Base-by-base conservation (phyloP, 2,797 vertebrate genomes). In the Pyrocephalus nanus region DNA sequence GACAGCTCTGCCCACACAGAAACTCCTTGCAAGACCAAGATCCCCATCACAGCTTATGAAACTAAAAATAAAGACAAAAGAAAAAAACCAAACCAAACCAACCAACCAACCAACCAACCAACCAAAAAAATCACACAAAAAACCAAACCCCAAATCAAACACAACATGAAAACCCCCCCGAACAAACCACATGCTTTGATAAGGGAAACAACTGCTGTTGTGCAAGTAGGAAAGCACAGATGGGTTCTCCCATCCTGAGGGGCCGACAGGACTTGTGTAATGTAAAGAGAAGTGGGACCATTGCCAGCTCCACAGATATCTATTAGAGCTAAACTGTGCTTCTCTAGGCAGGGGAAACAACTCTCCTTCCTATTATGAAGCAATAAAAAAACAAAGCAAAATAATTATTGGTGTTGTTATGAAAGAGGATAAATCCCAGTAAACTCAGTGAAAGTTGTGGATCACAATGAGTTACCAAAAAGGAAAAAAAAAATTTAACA, bases 341-440 rank as follows among this genome's bases (percentile, higher is more conserved):
- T 70, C 85, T 77, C 57, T 43, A 25, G 61, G 74, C 42, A 54
- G 51, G 15, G 25, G 36, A 58, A 89, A 77, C 25, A n/a, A 62
- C 64, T 67, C 80, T 36, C 64, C 34, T 86, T 92, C 17, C 15
- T 78, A 62, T 85, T 58, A 77, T 5, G 47, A 65, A 89, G 36
- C 32, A 66, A 74, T 73, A 82, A 92, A 89, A 38, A 93, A 58
- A 0, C 15, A 64, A 90, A 95, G 36, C 23, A 74, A 96, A 90
- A 82, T 82, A 91, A 96, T 94, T 95, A 87, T 53, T 55, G 16
- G 12, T 54, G n/a, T 30, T 23, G 11, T 85, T 82, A 81, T 67
- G 77, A 64, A 80, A 84, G 67, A 92, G 58, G 50, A 90, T 92
- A 93, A 71, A 92, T 88, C 38, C 72, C 69, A 95, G 55, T 27